Percentiles rank a stretch among this genome's conserved stretches.
phyloP scores from a whole-genome alignment of 2,113 vertebrate genomes.

The Leptocoma aspasia region DNA sequence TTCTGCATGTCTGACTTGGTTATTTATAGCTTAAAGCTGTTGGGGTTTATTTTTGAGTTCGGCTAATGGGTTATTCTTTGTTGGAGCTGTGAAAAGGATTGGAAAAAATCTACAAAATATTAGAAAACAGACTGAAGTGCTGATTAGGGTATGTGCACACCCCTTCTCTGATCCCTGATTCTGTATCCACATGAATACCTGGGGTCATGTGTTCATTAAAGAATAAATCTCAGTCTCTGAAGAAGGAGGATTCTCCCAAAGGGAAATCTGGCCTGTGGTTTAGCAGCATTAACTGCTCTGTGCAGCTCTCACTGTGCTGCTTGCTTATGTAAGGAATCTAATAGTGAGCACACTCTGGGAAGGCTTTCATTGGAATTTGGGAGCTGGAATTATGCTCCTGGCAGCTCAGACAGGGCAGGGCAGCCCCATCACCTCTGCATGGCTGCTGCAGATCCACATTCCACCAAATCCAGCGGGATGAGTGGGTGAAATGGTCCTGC shows the following conservation, averaged over 20 bases:
- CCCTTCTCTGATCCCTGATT: not conserved
- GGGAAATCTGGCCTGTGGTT: not conserved
- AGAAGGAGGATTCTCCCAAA: not conserved
- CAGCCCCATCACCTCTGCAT: not conserved
- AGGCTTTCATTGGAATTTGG: not conserved
- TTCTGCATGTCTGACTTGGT: not conserved
- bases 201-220: not conserved
- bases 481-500: not conserved
- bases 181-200: not conserved
- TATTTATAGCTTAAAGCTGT: conserved; percentile 32
- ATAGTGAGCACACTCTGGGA: not conserved
- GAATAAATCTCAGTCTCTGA: not conserved
- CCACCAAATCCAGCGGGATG: accelerated
- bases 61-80: conserved; percentile 5
- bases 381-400: not conserved
- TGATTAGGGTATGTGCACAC: not conserved
- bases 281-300: not conserved
- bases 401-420: not conserved
- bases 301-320: not conserved
- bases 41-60: conserved; percentile 25
- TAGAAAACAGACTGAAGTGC: not conserved
- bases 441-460: not conserved
- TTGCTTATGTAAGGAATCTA: not conserved
- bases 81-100: not conserved
- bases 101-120: not conserved